phyloP scores from a whole-genome alignment of 2,888 invertebrate genomes.

The Ceraclea dissimilis region DNA sequence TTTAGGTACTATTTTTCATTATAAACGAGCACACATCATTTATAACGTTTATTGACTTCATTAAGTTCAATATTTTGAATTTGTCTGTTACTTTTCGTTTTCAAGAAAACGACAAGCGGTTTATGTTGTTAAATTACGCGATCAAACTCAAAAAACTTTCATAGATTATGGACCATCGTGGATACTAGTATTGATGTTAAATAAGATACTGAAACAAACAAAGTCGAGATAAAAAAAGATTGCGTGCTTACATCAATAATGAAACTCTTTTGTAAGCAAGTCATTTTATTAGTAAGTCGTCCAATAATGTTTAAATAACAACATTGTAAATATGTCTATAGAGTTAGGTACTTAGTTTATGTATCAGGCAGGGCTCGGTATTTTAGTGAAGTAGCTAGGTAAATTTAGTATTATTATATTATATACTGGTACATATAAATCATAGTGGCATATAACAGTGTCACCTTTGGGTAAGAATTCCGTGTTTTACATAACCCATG shows the following conservation, averaged over 20 bases:
- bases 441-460: slow-evolving; percentile 15
- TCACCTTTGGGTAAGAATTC: slow-evolving; percentile 18
- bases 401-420: slow-evolving; percentile 19
- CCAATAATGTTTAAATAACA: no score
- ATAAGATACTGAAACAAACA: no score
- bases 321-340: background rate
- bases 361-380: background rate
- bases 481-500: slow-evolving; percentile 14
- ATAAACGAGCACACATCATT: no score
- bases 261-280: background rate
- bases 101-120: no score
- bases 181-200: no score
- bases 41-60: no score
- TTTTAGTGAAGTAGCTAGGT: background rate
- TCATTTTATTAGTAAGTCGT: background rate
- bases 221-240: background rate
- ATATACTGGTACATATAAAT: slow-evolving; percentile 20
- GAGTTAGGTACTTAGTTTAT: background rate
- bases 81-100: no score
- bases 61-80: no score
- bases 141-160: no score
- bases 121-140: no score
- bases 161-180: no score
- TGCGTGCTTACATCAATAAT: background rate
- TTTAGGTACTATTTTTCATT: no score